These are phyloP conservation scores for Semnornis frantzii DNA, from an alignment of 2,113 vertebrate species.

Conservation along the genomic window DNA sequence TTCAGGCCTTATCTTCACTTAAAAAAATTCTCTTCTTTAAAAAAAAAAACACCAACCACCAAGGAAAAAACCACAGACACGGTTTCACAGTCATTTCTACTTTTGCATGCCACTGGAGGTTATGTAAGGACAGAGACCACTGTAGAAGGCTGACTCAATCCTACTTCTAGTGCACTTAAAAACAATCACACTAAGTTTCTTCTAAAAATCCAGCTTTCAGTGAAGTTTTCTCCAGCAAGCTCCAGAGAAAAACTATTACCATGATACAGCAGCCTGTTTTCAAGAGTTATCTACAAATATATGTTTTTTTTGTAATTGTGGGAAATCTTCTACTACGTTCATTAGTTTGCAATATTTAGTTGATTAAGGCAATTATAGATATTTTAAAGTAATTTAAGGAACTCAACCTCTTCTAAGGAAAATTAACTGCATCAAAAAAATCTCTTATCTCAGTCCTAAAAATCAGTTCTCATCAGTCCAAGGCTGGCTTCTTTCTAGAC, in stretches of 20 bases:
- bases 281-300: rapidly evolving
- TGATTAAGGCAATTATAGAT: background rate
- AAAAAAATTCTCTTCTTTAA: background rate
- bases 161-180: background rate
- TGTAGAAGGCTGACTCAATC: background rate
- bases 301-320: rapidly evolving
- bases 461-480: rapidly evolving
- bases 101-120: background rate
- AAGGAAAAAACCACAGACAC: background rate
- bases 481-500: background rate
- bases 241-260: background rate
- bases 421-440: background rate
- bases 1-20: background rate
- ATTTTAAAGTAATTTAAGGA: background rate
- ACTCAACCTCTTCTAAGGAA: background rate
- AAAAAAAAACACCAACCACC: background rate
- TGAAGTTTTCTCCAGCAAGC: background rate
- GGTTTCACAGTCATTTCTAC: background rate
- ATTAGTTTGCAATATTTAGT: background rate
- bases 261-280: background rate
- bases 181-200: background rate
- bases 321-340: background rate
- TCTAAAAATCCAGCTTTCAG: background rate
- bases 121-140: background rate
- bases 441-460: background rate